Conservation (phyloP, 2,888 invertebrate genomes). For the Torymus auratus region DNA sequence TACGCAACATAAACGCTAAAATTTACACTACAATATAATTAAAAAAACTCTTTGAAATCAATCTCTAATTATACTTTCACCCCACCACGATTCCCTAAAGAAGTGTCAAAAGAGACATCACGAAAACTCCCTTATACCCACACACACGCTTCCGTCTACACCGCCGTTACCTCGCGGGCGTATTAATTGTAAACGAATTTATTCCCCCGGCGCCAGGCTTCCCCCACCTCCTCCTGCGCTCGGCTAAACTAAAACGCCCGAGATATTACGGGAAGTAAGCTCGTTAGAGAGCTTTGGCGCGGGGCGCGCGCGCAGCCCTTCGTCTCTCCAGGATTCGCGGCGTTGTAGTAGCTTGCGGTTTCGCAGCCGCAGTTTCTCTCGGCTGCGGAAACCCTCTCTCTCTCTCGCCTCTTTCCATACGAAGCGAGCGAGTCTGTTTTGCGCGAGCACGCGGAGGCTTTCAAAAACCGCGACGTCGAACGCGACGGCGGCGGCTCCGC, state of each 20-base stretch:
- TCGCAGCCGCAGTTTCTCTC: slow-evolving; percentile 73
- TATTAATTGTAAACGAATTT: slow-evolving; percentile 73
- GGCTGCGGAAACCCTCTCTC: slow-evolving; percentile 67
- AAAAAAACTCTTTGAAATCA: too few species aligned
- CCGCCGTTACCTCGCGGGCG: slow-evolving; percentile 16
- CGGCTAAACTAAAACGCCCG: slow-evolving; percentile 71
- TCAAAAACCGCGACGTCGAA: slow-evolving; percentile 71
- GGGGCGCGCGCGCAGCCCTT: slow-evolving; percentile 55
- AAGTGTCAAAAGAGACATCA: too few species aligned
- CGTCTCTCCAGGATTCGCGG: slow-evolving; percentile 61
- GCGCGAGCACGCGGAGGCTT: slow-evolving; percentile 65
- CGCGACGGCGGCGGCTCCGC: neutral
- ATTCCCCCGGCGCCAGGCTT: slow-evolving; percentile 65
- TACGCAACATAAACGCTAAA: too few species aligned
- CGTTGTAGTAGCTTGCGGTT: slow-evolving; percentile 74
- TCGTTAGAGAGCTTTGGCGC: slow-evolving; percentile 73
- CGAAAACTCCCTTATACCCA: too few species aligned
- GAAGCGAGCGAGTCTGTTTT: slow-evolving; percentile 65
- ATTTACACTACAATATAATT: too few species aligned
- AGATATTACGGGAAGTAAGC: slow-evolving; percentile 74
- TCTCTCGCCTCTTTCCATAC: slow-evolving; percentile 43
- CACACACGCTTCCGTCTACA: too few species aligned
- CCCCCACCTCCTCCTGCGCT: neutral
- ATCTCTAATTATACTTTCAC: too few species aligned
- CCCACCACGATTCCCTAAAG: too few species aligned